Evolutionary conservation across 2,113 vertebrate genomes (phyloP).

Genomic region (Peromyscus maniculatus): DNA sequence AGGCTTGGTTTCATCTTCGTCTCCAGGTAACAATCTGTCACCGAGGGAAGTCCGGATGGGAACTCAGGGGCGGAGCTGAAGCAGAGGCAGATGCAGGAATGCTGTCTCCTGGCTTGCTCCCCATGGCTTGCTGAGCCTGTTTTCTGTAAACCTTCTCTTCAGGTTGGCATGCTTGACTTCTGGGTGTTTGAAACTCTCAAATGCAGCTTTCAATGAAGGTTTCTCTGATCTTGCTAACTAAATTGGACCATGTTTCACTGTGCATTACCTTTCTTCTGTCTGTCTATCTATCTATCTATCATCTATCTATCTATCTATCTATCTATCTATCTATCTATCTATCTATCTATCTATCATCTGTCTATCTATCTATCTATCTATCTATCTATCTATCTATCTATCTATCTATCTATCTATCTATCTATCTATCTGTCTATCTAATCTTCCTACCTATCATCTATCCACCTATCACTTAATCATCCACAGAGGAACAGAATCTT

Average conservation of each 20-base stretch:
- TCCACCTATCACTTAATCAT: too few relatives aligned
- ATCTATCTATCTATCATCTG: not conserved
- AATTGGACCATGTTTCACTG: not conserved
- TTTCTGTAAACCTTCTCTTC: not conserved
- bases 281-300: not conserved
- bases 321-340: not conserved
- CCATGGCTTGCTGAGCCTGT: too few relatives aligned
- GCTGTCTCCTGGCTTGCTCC: not conserved
- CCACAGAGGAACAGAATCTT: not conserved
- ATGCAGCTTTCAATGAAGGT: not conserved
- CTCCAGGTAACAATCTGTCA: not conserved
- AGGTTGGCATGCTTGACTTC: not conserved
- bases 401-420: not conserved
- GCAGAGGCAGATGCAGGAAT: not conserved
- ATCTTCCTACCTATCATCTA: not conserved
- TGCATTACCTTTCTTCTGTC: not conserved
- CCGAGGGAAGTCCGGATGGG: not conserved
- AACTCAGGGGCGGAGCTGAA: too few relatives aligned
- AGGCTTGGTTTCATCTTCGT: not conserved
- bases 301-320: not conserved
- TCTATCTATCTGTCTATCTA: not conserved
- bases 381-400: not conserved
- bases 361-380: not conserved
- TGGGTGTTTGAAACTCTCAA: not conserved
- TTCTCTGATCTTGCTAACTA: not conserved